Conservation (phyloP, 2,113 vertebrate genomes). For the Saimiri boliviensis region DNA sequence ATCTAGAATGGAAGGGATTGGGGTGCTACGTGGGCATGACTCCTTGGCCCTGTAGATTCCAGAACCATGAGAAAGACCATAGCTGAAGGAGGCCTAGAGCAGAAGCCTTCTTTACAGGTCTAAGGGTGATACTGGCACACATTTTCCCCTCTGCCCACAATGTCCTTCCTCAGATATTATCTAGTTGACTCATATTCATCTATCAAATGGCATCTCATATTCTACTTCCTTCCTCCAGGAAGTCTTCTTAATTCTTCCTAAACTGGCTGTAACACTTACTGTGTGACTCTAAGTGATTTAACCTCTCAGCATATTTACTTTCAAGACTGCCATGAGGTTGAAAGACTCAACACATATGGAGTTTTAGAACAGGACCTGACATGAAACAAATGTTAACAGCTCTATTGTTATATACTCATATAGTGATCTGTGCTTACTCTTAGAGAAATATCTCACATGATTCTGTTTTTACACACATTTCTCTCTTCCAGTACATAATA, state of each 20-base stretch:
- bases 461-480: background rate
- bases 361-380: background rate
- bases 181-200: background rate
- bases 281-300: background rate
- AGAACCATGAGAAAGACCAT: too few species aligned
- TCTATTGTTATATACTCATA: background rate
- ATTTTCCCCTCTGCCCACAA: background rate
- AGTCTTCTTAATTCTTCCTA: background rate
- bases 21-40: background rate
- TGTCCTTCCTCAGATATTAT: background rate
- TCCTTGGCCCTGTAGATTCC: background rate
- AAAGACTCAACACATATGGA: background rate
- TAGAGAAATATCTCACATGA: background rate
- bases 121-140: background rate
- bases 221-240: background rate
- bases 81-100: accelerated
- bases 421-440: background rate
- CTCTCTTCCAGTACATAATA: background rate
- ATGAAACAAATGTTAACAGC: background rate
- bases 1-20: background rate
- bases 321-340: background rate
- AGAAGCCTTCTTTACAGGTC: background rate
- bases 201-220: background rate
- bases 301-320: background rate
- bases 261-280: background rate